A percentile compares a stretch with the other conserved stretches of the same genome.
These are phyloP conservation scores for Crotalus adamanteus DNA, from an alignment of 2,797 vertebrate species.

Conservation along the genomic window DNA sequence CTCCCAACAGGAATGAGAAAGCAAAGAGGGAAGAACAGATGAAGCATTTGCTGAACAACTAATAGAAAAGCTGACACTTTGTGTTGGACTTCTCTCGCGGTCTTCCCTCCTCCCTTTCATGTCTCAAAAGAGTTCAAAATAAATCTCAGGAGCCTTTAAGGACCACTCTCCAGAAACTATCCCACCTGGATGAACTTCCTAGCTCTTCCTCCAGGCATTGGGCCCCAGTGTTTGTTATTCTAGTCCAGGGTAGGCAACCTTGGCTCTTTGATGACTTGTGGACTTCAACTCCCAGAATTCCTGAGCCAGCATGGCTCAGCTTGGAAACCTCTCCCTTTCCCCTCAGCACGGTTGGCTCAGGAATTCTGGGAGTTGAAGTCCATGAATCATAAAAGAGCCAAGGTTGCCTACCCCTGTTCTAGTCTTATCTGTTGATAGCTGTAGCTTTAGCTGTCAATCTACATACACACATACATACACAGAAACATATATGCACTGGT, in stretches of 20 bases:
- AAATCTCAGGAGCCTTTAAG: too few relatives aligned
- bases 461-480: background rate
- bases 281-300: too few relatives aligned
- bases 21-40: background rate
- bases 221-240: background rate
- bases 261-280: too few relatives aligned
- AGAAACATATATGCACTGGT: background rate
- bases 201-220: background rate
- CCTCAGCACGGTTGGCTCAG: too few relatives aligned
- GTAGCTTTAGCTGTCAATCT: background rate
- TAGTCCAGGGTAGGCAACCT: background rate
- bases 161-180: background rate
- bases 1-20: background rate
- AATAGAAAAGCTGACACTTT: background rate
- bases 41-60: background rate
- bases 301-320: too few relatives aligned
- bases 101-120: background rate
- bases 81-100: background rate
- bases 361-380: too few relatives aligned
- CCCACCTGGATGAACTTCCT: background rate
- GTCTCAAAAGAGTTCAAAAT: background rate
- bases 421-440: background rate
- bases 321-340: too few relatives aligned
- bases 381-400: too few relatives aligned
- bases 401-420: too few relatives aligned